Conservation (phyloP, 2,888 invertebrate species). For the Apamea monoglypha region DNA sequence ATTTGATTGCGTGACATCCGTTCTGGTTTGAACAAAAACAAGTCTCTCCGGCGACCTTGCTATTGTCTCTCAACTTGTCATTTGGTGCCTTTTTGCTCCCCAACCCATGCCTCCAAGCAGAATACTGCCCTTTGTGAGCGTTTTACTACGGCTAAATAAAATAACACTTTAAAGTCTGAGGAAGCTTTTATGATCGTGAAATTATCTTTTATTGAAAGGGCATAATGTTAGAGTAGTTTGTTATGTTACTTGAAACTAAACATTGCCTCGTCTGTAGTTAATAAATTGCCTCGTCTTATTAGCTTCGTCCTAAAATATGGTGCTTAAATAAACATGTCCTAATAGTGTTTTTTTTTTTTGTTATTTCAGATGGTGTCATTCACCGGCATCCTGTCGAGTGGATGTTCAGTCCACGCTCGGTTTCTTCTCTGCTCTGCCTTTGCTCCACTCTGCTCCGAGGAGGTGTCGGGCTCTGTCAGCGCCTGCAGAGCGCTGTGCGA, state of each 20-base stretch:
- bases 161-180: constrained; percentile 33
- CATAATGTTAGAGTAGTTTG: constrained; percentile 6
- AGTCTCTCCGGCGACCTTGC: constrained; percentile 78
- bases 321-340: constrained; percentile 4
- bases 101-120: constrained; percentile 40
- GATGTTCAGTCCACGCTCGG: constrained; percentile 95
- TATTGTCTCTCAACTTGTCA: constrained; percentile 75
- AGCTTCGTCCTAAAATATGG: not conserved
- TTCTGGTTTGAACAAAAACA: constrained; percentile 74
- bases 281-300: not conserved
- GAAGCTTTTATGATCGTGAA: constrained; percentile 31
- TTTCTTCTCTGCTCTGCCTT: constrained; percentile 97
- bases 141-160: constrained; percentile 56
- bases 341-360: constrained; percentile 69
- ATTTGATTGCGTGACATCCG: constrained; percentile 76
- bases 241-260: constrained; percentile 4
- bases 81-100: constrained; percentile 64
- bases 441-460: constrained; percentile 97
- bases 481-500: constrained; percentile 96
- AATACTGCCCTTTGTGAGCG: constrained; percentile 64
- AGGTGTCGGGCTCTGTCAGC: constrained; percentile 95
- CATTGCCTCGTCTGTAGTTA: not conserved
- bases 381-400: constrained; percentile 93
- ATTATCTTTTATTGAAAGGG: constrained; percentile 28
- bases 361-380: constrained; percentile 92